Evolutionary conservation across 2,113 vertebrate genomes (phyloP).

Genomic region (Mus spicilegus): DNA sequence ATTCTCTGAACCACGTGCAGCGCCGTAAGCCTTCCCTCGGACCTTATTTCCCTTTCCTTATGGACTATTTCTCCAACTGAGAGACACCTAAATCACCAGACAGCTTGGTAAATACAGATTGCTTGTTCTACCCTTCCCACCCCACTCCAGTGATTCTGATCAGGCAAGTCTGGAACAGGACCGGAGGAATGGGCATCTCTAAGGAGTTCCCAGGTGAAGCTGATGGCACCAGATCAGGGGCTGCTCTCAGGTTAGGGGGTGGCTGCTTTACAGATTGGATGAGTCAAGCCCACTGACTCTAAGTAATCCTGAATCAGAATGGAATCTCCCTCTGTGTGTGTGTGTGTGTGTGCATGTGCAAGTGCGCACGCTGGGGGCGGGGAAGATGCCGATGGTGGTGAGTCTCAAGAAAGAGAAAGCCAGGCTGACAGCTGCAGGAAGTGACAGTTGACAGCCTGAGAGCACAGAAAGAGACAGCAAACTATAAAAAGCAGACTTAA

Average conservation of each 20-base stretch:
- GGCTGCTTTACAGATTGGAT: not conserved
- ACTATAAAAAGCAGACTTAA: constrained; percentile 77
- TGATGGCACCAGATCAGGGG: not conserved
- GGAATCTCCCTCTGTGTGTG: no score
- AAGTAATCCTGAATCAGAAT: not conserved
- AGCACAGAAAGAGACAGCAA: constrained; percentile 74
- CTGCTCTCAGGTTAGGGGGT: not conserved
- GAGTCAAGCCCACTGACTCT: not conserved
- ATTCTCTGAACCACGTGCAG: not conserved
- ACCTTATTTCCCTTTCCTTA: not conserved
- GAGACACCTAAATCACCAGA: not conserved
- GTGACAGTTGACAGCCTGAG: constrained; percentile 75
- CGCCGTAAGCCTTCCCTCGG: not conserved
- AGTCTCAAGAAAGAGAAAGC: constrained; percentile 30
- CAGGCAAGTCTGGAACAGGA: constrained; percentile 13
- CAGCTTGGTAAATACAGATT: constrained; percentile 31
- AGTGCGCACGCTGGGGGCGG: not conserved
- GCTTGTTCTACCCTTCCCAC: not conserved
- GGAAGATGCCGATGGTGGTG: constrained; percentile 30
- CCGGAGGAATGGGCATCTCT: not conserved
- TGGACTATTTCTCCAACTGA: not conserved
- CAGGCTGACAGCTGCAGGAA: constrained; percentile 77
- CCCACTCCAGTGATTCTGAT: constrained; percentile 21
- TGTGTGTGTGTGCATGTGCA: not conserved
- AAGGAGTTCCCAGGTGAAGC: not conserved